phyloP scores from a whole-genome alignment of 2,888 invertebrate species.

The Caenorhabditis japonica region DNA sequence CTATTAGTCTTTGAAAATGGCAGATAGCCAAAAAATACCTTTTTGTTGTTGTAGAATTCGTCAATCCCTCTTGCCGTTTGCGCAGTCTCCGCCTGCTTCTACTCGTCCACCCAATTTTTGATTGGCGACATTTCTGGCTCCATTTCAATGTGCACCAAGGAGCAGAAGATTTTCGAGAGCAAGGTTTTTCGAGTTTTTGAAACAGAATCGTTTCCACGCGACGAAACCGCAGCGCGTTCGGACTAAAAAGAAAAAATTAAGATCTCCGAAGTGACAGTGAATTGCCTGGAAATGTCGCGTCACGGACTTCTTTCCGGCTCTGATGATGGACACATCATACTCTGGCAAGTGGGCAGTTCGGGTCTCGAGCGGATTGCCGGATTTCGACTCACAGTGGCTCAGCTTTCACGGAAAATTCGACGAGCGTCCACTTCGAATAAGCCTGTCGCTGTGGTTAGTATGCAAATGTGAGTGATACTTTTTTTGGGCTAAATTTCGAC shows the following conservation, averaged over 20 bases:
- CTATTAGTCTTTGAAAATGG: neutral
- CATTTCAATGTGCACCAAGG: slow-evolving; percentile 34
- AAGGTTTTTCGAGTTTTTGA: slow-evolving; percentile 11
- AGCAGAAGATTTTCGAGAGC: slow-evolving; percentile 16
- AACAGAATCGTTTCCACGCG: no score
- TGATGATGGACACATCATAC: slow-evolving; percentile 36
- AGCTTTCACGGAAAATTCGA: slow-evolving; percentile 47
- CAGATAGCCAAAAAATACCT: neutral
- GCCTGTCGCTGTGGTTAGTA: slow-evolving; percentile 39
- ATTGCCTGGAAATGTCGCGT: slow-evolving; percentile 23
- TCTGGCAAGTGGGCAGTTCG: slow-evolving; percentile 22
- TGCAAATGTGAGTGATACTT: slow-evolving; percentile 34
- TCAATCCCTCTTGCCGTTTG: slow-evolving; percentile 44
- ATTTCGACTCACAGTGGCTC: slow-evolving; percentile 25
- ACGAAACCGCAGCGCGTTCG: no score
- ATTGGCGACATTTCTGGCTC: slow-evolving; percentile 44
- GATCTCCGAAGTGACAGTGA: slow-evolving; percentile 36
- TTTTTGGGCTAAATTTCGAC: no score
- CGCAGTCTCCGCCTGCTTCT: slow-evolving; percentile 27
- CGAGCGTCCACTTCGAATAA: slow-evolving; percentile 33
- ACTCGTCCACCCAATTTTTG: slow-evolving; percentile 31
- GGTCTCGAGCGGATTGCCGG: slow-evolving; percentile 17
- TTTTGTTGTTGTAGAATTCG: slow-evolving; percentile 17
- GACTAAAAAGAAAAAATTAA: neutral
- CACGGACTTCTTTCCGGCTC: slow-evolving; percentile 37